Evolutionary conservation across 2,797 vertebrate species (phyloP).

Genomic region (Siniperca obscura): DNA sequence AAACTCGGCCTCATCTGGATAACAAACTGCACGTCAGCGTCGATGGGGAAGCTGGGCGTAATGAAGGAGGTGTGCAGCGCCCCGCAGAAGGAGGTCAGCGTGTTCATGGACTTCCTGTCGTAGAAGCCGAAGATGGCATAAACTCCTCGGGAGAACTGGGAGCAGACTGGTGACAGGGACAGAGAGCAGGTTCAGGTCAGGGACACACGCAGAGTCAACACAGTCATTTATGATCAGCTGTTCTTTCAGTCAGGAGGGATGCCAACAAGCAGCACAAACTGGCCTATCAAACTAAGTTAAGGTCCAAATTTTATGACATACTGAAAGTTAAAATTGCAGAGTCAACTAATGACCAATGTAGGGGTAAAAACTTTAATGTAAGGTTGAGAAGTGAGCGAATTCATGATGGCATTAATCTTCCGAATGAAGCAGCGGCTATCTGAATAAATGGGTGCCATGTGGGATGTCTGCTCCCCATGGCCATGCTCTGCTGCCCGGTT

Average conservation of each 20-base stretch:
- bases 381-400: conserved; percentile 18
- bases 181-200: conserved; percentile 54
- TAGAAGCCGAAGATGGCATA: conserved; percentile 99
- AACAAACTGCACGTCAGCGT: conserved; percentile 96
- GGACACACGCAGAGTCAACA: conserved; percentile 31
- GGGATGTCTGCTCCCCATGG: conserved; percentile 62
- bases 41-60: conserved; percentile 96
- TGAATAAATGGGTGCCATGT: conserved; percentile 66
- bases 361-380: conserved; percentile 20
- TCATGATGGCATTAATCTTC: conserved; percentile 52
- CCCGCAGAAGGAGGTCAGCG: conserved; percentile 97
- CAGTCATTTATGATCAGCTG: conserved; percentile 18
- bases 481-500: conserved; percentile 56
- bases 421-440: conserved; percentile 38
- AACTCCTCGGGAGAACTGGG: conserved; percentile 97
- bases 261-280: conserved; percentile 9
- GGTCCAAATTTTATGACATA: neutral
- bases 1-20: conserved; percentile 97
- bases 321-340: conserved; percentile 10
- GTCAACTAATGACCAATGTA: neutral
- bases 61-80: conserved; percentile 98
- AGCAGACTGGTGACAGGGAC: conserved; percentile 91
- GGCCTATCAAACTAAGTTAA: neutral
- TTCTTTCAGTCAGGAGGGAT: neutral
- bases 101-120: conserved; percentile 99